Evolutionary conservation across 2,888 invertebrate species (phyloP).

Genomic region (Thyatira batis): DNA sequence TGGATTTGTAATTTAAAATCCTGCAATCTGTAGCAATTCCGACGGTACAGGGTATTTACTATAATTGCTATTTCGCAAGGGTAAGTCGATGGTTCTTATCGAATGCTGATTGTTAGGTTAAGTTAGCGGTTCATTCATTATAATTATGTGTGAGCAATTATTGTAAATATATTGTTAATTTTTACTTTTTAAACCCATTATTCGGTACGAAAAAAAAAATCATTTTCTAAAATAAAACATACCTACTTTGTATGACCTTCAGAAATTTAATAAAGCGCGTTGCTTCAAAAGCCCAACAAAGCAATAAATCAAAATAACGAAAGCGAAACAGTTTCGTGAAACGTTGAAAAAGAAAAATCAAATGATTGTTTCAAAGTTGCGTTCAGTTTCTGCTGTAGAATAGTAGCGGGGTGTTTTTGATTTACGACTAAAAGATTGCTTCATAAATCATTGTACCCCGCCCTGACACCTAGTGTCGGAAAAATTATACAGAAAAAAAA

Average conservation of each 20-base stretch:
- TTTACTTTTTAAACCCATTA: too few relatives aligned
- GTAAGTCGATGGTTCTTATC: too few relatives aligned
- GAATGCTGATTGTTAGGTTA: too few relatives aligned
- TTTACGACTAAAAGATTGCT: slow-evolving; percentile 74
- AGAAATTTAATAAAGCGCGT: slow-evolving; percentile 3
- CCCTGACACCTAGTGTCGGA: slow-evolving; percentile 43
- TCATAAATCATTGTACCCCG: slow-evolving; percentile 64
- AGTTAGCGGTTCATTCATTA: not conserved
- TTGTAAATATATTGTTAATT: too few relatives aligned
- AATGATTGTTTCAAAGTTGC: slow-evolving; percentile 53
- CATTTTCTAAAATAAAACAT: not conserved
- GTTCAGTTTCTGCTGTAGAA: slow-evolving; percentile 34
- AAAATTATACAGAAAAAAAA: slow-evolving; percentile 53
- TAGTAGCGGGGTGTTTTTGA: slow-evolving; percentile 55
- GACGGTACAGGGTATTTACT: not conserved
- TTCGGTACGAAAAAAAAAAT: too few relatives aligned
- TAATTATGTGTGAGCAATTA: not conserved
- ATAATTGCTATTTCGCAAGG: not conserved
- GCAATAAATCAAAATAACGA: slow-evolving; percentile 24
- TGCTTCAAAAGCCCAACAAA: not conserved
- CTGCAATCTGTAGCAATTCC: not conserved
- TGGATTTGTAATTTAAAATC: slow-evolving; percentile 34
- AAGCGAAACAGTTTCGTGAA: slow-evolving; percentile 14
- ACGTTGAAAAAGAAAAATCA: slow-evolving; percentile 23
- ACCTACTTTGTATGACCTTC: not conserved